These are phyloP conservation scores for Styela plicata DNA, from an alignment of 23 tunicate genomes.

Conservation along the genomic window DNA sequence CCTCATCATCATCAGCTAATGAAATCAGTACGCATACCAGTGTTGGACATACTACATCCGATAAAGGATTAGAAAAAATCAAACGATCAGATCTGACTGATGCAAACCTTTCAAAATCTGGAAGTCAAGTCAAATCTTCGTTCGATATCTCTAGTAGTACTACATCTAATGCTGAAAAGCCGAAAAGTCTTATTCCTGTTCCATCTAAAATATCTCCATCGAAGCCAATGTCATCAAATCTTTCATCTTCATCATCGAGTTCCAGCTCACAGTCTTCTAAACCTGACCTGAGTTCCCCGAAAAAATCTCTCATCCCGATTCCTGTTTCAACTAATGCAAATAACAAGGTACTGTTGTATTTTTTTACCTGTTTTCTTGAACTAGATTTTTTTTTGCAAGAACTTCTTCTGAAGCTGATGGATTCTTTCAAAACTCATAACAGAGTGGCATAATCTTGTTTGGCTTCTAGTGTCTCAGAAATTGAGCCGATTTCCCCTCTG, in stretches of 20 bases:
- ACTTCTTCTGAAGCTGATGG: too few relatives aligned
- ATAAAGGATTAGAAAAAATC: constrained; percentile 20
- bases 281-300: too few relatives aligned
- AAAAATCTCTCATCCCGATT: constrained; percentile 16
- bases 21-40: background rate
- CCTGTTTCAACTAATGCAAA: too few relatives aligned
- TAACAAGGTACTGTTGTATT: too few relatives aligned
- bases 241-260: background rate
- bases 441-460: too few relatives aligned
- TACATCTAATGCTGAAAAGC: background rate
- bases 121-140: background rate
- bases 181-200: constrained; percentile 34
- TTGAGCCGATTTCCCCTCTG: too few relatives aligned
- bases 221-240: background rate
- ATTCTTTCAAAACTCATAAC: too few relatives aligned
- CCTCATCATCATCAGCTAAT: background rate
- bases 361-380: too few relatives aligned
- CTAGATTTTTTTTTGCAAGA: too few relatives aligned
- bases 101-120: background rate
- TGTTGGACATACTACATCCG: background rate
- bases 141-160: background rate
- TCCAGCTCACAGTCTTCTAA: background rate
- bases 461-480: too few relatives aligned
- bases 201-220: constrained; percentile 13
- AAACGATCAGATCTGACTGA: constrained; percentile 30